Conservation (phyloP, 1,140 invertebrate species). For the Pseudomyrmex concolor region DNA sequence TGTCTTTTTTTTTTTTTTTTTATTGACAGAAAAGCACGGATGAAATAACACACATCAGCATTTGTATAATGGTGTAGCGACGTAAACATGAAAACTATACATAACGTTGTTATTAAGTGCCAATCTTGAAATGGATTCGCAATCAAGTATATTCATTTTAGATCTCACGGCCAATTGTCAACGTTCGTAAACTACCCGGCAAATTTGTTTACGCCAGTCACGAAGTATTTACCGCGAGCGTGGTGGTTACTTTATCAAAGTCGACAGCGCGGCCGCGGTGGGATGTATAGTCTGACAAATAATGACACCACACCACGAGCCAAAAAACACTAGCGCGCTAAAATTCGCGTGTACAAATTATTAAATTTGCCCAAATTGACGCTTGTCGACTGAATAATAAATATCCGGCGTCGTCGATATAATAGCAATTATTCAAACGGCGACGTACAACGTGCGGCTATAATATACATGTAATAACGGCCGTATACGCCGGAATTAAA, state of each 20-base stretch:
- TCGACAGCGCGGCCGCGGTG: conserved; percentile 7
- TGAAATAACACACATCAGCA: conserved; percentile 2
- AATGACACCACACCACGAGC: conserved; percentile 36
- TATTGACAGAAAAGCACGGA: neutral
- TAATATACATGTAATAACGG: conserved; percentile 30
- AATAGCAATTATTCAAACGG: conserved; percentile 47
- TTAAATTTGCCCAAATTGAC: conserved; percentile 53
- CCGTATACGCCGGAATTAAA: conserved; percentile 11
- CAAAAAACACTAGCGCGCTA: conserved; percentile 41
- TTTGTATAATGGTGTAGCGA: conserved; percentile 10
- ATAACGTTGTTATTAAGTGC: conserved; percentile 50
- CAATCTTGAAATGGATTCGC: conserved; percentile 54
- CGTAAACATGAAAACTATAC: neutral
- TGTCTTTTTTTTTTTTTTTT: no score
- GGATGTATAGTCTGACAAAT: conserved; percentile 46
- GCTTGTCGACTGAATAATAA: conserved; percentile 53
- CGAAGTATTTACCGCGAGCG: conserved; percentile 38
- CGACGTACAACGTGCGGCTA: conserved; percentile 9
- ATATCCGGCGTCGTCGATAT: conserved; percentile 32
- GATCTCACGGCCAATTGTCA: conserved; percentile 49
- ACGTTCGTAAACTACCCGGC: conserved; percentile 46
- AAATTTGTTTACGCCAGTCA: conserved; percentile 56
- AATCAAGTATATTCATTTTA: conserved; percentile 57
- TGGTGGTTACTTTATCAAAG: conserved; percentile 52
- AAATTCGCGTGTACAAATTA: conserved; percentile 44